A percentile compares a stretch with the other conserved stretches of the same genome.
These are phyloP conservation scores for Hypothenemus hampei DNA, from an alignment of 1,140 invertebrate species.

Conservation along the genomic window DNA sequence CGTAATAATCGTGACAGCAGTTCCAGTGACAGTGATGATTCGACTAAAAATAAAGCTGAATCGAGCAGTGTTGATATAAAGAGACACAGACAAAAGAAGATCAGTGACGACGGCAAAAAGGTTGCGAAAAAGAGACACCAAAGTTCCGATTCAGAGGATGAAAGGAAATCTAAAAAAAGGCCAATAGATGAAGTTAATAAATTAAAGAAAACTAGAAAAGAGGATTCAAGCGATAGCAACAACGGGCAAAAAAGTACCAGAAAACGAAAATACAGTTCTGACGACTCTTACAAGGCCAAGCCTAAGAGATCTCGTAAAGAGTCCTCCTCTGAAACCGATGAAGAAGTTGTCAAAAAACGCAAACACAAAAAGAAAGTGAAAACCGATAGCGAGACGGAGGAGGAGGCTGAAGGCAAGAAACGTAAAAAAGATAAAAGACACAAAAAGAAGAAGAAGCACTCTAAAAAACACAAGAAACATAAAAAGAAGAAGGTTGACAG, in stretches of 20 bases:
- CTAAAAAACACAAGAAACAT: slow-evolving; percentile 62
- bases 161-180: slow-evolving; percentile 45
- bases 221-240: slow-evolving; percentile 48
- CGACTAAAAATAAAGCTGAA: slow-evolving; percentile 36
- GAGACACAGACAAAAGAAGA: slow-evolving; percentile 39
- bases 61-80: slow-evolving; percentile 28
- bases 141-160: slow-evolving; percentile 43
- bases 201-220: slow-evolving; percentile 50
- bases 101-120: slow-evolving; percentile 47
- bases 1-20: slow-evolving; percentile 43
- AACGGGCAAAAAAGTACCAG: slow-evolving; percentile 51
- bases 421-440: slow-evolving; percentile 67
- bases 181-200: slow-evolving; percentile 41
- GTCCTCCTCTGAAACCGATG: slow-evolving; percentile 61
- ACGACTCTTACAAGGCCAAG: slow-evolving; percentile 44
- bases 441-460: slow-evolving; percentile 64
- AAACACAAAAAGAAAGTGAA: slow-evolving; percentile 42
- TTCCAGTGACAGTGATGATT: slow-evolving; percentile 44
- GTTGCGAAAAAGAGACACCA: slow-evolving; percentile 44
- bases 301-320: slow-evolving; percentile 66
- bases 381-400: slow-evolving; percentile 51
- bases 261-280: slow-evolving; percentile 41
- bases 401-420: slow-evolving; percentile 63
- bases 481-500: slow-evolving; percentile 62
- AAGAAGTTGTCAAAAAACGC: slow-evolving; percentile 41